Conservation (phyloP, 2,888 invertebrate genomes). For the Drosophila neotestacea region DNA sequence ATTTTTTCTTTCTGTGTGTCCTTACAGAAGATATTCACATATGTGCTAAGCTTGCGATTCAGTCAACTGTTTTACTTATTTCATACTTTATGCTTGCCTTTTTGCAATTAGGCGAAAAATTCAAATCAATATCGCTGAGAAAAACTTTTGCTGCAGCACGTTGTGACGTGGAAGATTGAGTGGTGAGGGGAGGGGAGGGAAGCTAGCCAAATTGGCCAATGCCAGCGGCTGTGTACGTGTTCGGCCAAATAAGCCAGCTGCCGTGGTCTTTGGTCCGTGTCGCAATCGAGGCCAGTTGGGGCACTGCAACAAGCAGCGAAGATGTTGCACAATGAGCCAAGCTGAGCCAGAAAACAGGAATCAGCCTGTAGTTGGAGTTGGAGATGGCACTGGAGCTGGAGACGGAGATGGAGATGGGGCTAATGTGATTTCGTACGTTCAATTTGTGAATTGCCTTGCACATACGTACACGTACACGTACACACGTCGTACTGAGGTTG, state of each 20-base stretch:
- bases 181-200: background rate
- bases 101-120: constrained; percentile 73
- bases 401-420: constrained; percentile 42
- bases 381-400: background rate
- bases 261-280: constrained; percentile 46
- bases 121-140: constrained; percentile 67
- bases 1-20: background rate
- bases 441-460: constrained; percentile 75
- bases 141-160: constrained; percentile 75
- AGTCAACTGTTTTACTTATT: constrained; percentile 27
- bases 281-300: constrained; percentile 53
- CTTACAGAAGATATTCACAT: background rate
- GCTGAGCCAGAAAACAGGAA: constrained; percentile 5
- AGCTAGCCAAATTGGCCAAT: constrained; percentile 72
- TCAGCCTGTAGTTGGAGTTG: background rate
- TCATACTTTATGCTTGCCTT: constrained; percentile 42
- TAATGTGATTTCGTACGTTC: constrained; percentile 79
- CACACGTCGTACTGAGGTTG: constrained; percentile 4
- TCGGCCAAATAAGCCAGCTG: constrained; percentile 59
- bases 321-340: constrained; percentile 26
- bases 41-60: background rate
- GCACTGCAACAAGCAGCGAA: constrained; percentile 19
- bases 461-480: constrained; percentile 35
- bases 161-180: constrained; percentile 22
- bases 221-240: constrained; percentile 73